phyloP scores from a whole-genome alignment of 2,797 vertebrate species.

The Aselliscus stoliczkanus region DNA sequence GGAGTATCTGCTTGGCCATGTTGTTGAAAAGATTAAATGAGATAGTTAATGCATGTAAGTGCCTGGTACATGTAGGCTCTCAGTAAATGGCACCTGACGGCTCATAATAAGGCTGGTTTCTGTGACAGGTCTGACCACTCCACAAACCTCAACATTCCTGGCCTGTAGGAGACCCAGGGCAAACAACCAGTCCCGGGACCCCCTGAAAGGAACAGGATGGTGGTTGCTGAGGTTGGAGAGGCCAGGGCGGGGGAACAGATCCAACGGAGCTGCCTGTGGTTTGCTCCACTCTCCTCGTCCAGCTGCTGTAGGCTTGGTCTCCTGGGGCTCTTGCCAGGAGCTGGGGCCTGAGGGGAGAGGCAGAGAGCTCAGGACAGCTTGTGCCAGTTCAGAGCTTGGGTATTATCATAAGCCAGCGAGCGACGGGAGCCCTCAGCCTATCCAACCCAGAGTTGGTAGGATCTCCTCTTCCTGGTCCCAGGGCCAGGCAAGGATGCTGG shows the following conservation, averaged over 20 bases:
- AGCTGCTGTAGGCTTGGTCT: neutral
- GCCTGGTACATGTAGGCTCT: neutral
- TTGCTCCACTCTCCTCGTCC: neutral
- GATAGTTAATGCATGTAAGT: neutral
- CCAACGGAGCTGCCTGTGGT: neutral
- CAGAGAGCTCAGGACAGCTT: neutral
- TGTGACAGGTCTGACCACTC: neutral
- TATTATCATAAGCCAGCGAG: neutral
- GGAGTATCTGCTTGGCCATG: neutral
- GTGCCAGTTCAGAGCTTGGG: neutral
- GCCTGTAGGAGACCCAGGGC: neutral
- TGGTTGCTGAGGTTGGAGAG: neutral
- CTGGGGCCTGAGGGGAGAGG: neutral
- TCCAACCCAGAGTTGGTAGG: neutral
- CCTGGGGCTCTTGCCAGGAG: neutral
- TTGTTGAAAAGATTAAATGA: neutral
- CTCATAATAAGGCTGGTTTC: neutral
- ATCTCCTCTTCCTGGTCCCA: neutral
- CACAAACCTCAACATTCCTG: neutral
- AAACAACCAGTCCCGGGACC: neutral
- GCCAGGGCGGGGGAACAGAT: neutral
- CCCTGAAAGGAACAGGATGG: neutral
- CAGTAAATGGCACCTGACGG: neutral
- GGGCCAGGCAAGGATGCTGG: conserved; percentile 33
- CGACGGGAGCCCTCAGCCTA: neutral